Conservation (phyloP, 2,888 invertebrate genomes). For the Watsonalla binaria region DNA sequence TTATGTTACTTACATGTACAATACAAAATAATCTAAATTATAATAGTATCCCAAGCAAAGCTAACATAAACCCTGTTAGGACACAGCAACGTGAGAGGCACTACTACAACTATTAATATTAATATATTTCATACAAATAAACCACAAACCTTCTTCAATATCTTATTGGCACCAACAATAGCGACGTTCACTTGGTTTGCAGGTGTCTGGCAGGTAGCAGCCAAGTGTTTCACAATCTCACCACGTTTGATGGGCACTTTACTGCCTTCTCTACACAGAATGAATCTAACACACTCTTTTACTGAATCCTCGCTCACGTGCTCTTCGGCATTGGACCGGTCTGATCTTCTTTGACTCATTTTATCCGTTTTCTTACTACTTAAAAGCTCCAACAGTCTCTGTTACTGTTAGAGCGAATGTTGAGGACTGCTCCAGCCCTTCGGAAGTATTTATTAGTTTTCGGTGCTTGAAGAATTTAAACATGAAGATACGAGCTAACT, state of each 20-base stretch:
- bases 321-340: slow-evolving; percentile 18
- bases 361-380: not conserved
- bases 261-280: slow-evolving; percentile 59
- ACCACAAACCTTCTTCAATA: slow-evolving; percentile 45
- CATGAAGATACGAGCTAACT: too few species aligned
- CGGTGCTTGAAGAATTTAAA: not conserved
- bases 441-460: not conserved
- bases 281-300: slow-evolving; percentile 57
- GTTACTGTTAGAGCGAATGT: not conserved
- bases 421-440: not conserved
- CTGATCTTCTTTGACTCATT: slow-evolving; percentile 40
- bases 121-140: too few species aligned
- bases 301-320: slow-evolving; percentile 33
- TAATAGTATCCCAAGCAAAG: too few species aligned
- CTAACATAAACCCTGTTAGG: too few species aligned
- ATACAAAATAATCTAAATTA: too few species aligned
- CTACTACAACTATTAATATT: too few species aligned
- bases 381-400: not conserved
- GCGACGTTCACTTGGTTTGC: slow-evolving; percentile 36
- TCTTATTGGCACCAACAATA: slow-evolving; percentile 45
- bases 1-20: too few species aligned
- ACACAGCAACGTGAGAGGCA: too few species aligned
- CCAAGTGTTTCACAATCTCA: slow-evolving; percentile 55
- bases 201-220: slow-evolving; percentile 35
- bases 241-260: slow-evolving; percentile 59